phyloP scores from a whole-genome alignment of 2,888 invertebrate species.

The Acleris holmiana region DNA sequence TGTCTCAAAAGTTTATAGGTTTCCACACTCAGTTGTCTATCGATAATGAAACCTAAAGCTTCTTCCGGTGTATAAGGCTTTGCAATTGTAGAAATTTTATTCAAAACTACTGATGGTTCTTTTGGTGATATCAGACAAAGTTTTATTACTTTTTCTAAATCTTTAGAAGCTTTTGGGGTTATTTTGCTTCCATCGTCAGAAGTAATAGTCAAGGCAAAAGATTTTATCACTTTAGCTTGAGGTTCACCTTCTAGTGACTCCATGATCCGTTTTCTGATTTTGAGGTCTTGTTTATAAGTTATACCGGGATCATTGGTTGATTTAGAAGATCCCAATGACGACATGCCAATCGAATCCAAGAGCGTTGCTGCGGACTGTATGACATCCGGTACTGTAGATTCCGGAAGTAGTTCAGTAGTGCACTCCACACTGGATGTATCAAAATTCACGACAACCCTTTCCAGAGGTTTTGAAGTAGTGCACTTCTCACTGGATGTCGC shows the following conservation, averaged over 20 bases:
- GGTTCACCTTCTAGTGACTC: background rate
- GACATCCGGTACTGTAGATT: background rate
- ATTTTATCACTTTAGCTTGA: constrained; percentile 12
- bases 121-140: background rate
- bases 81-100: background rate
- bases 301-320: background rate
- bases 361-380: background rate
- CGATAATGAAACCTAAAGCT: constrained; percentile 14
- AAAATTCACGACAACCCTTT: background rate
- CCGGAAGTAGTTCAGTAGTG: background rate
- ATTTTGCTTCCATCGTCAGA: constrained; percentile 1
- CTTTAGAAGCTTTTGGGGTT: background rate
- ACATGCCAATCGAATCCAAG: background rate
- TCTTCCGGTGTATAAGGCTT: constrained; percentile 16
- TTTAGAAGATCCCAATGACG: background rate
- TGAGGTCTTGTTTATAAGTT: background rate
- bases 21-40: constrained; percentile 6
- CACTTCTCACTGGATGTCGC: background rate
- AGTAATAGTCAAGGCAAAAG: background rate
- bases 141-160: constrained; percentile 5
- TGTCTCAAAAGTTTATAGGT: constrained; percentile 11
- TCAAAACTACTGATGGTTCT: constrained; percentile 2
- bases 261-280: background rate
- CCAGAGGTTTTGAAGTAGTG: background rate
- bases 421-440: background rate